A percentile compares a stretch with the other conserved stretches of the same genome.
These are phyloP conservation scores for Amyelois transitella DNA, from an alignment of 1,140 invertebrate genomes.

Conservation along the genomic window DNA sequence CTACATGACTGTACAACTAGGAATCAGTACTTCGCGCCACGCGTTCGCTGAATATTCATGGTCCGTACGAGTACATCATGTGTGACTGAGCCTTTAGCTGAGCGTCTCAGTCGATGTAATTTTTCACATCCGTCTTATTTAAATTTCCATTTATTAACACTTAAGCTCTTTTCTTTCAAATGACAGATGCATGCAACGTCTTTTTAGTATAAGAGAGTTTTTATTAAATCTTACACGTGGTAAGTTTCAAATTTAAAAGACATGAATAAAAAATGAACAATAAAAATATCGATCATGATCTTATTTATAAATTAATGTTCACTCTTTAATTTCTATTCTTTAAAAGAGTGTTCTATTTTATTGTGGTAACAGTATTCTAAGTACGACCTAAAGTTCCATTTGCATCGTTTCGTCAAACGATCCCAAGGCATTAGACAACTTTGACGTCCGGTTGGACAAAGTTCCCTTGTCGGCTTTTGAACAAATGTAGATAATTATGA, in stretches of 20 bases:
- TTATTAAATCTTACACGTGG: no score
- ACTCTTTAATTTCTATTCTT: no score
- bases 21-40: neutral
- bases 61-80: neutral
- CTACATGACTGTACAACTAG: neutral
- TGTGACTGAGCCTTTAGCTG: neutral
- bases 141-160: neutral
- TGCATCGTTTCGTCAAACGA: neutral
- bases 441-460: conserved; percentile 29
- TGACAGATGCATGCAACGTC: neutral
- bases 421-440: conserved; percentile 30
- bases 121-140: neutral
- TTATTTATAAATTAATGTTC: no score
- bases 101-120: neutral
- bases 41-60: neutral
- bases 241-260: no score
- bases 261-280: no score
- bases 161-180: neutral
- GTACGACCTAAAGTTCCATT: neutral
- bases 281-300: no score
- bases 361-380: neutral
- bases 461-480: conserved; percentile 9
- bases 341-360: no score
- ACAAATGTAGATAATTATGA: conserved; percentile 7
- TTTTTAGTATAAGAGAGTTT: no score